Evolutionary conservation across 2,113 vertebrate genomes (phyloP), one percentile per base, ranked within the genome.

Genomic region (Bubo bubo): DNA sequence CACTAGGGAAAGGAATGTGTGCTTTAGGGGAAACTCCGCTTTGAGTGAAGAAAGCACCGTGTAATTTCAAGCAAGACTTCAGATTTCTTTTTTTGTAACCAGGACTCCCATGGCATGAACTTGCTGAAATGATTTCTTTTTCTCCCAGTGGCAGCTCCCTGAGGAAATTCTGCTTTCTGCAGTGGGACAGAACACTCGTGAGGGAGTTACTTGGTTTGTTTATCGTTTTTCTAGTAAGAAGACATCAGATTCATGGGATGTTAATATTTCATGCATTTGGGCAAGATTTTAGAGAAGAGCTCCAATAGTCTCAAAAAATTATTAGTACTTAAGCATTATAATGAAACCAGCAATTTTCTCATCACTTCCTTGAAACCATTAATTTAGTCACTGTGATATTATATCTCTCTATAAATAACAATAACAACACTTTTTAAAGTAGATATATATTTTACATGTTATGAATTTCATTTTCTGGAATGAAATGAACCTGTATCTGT

Each of bases 271-370:
- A 58, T 45, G 12, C 10, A 41, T 34, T 68, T 85, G 16, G 27
- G n/a, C 23, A 93, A 71, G 50, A 18, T 52, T 77, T 94, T 74
- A 76, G 18, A 74, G 56, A 77, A 67, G 43, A 81, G 8, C 20
- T 89, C 39, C 11, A 74, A 24, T 37, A 71, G 27, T 68, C 23
- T 89, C 27, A 85, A 58, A 80, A 60, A 79, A 35, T 32, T 72
- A 64, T 49, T 73, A 80, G 12, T 12, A 63, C 47, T 79, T 82
- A 43, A 79, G 37, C 28, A 83, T 49, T 34, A 39, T 50, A 85
- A 91, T 21, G 58, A 95, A 94, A 93, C 64, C 41, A 75, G 60
- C 21, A 92, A 96, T 95, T 95, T 95, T 66, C 62, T 94, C 50
- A 91, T 95, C 81, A 66, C 32, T 73, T 41, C n/a, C 62, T 88